Evolutionary conservation across 2,797 vertebrate species (phyloP).

Genomic region (Acropternis orthonyx): DNA sequence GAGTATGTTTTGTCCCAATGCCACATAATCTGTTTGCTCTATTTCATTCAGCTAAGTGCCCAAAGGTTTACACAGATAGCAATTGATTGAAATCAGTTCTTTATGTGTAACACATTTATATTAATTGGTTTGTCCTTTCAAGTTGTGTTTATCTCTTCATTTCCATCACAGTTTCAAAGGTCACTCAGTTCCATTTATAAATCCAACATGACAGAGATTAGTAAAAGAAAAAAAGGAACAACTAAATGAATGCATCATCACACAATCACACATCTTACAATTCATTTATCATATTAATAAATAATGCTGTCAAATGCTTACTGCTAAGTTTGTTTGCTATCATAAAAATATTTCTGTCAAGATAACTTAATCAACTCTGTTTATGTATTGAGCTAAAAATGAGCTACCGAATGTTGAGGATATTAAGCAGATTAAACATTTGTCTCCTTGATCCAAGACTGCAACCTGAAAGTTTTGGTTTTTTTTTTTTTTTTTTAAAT

Average conservation of each 20-base stretch:
- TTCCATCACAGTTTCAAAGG: conserved; percentile 94
- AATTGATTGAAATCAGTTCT: conserved; percentile 80
- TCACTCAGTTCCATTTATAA: conserved; percentile 95
- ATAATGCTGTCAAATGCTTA: conserved; percentile 89
- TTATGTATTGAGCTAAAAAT: conserved; percentile 45
- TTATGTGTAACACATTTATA: conserved; percentile 93
- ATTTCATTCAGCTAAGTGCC: conserved; percentile 50
- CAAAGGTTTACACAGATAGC: conserved; percentile 72
- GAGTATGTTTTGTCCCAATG: conserved; percentile 2
- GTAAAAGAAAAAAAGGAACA: conserved; percentile 89
- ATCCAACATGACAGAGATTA: conserved; percentile 97
- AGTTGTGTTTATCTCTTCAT: conserved; percentile 98
- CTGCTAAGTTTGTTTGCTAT: conserved; percentile 77
- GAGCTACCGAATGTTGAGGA: not conserved
- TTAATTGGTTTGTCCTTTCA: conserved; percentile 99
- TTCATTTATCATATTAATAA: conserved; percentile 98
- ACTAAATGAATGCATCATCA: conserved; percentile 88
- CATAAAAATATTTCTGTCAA: conserved; percentile 72
- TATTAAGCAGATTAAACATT: not conserved
- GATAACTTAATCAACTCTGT: conserved; percentile 72
- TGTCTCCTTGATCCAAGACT: not conserved
- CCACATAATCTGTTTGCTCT: conserved; percentile 30
- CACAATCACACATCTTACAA: conserved; percentile 91
- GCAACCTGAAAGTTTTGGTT: not conserved
- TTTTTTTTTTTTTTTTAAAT: not conserved